Base-by-base conservation (phyloP, 2,113 vertebrate species). In the Phylloscopus trochiloides region DNA sequence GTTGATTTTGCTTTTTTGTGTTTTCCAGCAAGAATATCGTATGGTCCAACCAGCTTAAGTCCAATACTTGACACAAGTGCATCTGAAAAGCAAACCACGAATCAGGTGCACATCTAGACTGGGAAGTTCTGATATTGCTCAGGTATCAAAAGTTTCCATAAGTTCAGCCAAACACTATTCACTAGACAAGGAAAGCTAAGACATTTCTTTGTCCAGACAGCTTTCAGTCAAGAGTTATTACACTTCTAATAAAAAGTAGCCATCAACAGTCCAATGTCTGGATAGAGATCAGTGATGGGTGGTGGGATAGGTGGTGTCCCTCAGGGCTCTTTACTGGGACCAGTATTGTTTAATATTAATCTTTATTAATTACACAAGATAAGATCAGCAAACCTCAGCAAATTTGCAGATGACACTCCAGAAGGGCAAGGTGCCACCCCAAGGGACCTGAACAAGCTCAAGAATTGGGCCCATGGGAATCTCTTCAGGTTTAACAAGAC, bases 41-140 rank as follows among this genome's bases (percentile, higher is more conserved):
- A 99, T 4, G 99, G 99, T 65, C 99, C 99, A 91, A 99, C 99
- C 75, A 99, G 98, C 17, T 58, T 98, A 96, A 99, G 98, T 76
- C 99, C 99, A 88, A 99, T 97, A 32, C 96, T 97, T 83, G 98
- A 96, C 84, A 95, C 94, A 68, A 99, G 97, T 4, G 99, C 98
- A 97, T 98, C 99, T 99, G 68, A 93, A 71, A 95, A 86, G 63
- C 68, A 92, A 92, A 91, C 71, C 16, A 61, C 1, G 3, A 91
- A 72, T 14, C 34, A 16, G 29, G 34, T n/a, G 9, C 10, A 8
- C 0, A 3, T 18, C 18, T 36, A 88, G 57, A 76, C 5, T 3
- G 4, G 26, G 12, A 70, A 32, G 26, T 14, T 75, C 24, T 2
- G 1, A 3, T 38, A 9, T 38, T 52, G 17, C 28, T 40, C 40